These are phyloP conservation scores for Papilio demoleus DNA, from an alignment of 2,888 invertebrate genomes.

Conservation along the genomic window DNA sequence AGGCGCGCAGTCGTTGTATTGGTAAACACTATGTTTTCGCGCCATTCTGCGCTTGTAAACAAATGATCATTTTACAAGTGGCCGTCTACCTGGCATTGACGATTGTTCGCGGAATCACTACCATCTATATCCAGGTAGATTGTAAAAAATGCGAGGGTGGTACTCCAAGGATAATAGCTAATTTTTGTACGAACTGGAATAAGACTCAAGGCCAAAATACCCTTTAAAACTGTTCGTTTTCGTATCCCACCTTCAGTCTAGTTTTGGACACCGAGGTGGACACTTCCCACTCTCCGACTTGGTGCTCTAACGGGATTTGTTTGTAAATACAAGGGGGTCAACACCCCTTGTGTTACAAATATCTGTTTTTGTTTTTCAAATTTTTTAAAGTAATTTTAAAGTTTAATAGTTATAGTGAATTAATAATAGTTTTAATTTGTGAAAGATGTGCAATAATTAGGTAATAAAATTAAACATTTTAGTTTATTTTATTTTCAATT, in stretches of 20 bases:
- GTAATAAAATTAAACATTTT: constrained; percentile 24
- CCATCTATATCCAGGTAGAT: constrained; percentile 54
- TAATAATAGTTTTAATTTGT: constrained; percentile 21
- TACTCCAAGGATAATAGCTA: constrained; percentile 58
- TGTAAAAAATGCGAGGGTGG: constrained; percentile 55
- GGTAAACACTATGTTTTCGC: constrained; percentile 76
- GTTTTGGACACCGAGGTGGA: constrained; percentile 70
- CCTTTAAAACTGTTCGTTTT: constrained; percentile 75
- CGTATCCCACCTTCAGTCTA: constrained; percentile 78
- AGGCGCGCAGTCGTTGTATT: constrained; percentile 62
- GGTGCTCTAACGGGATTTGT: constrained; percentile 57
- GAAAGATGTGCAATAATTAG: constrained; percentile 42
- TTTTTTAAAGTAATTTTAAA: constrained; percentile 27
- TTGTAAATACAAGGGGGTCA: constrained; percentile 72
- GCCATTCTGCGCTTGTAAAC: constrained; percentile 75
- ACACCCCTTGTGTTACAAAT: constrained; percentile 56
- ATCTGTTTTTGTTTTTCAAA: constrained; percentile 43
- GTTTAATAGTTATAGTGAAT: not conserved
- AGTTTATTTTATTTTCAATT: constrained; percentile 16
- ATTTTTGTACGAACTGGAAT: constrained; percentile 69
- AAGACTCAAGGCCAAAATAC: constrained; percentile 73
- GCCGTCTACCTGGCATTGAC: constrained; percentile 63
- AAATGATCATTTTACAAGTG: constrained; percentile 66
- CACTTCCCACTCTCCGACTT: constrained; percentile 60
- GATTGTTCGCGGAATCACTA: constrained; percentile 56